Evolutionary conservation across 2,113 vertebrate genomes (phyloP).

Genomic region (Polypterus senegalus): DNA sequence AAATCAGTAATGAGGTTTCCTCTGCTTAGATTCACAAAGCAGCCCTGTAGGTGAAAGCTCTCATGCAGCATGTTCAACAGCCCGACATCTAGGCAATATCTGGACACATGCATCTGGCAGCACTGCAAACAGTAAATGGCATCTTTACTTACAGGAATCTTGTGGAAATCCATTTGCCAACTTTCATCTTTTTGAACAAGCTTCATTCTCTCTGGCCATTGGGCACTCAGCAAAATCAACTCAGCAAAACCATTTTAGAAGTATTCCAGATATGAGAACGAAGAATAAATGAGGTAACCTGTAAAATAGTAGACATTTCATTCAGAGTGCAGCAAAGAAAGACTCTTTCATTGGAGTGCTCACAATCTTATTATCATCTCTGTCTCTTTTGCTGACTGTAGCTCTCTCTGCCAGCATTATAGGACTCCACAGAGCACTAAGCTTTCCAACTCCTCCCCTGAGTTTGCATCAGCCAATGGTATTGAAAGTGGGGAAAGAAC

Average conservation of each 20-base stretch:
- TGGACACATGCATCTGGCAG: not conserved
- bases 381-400: not conserved
- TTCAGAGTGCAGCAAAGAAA: not conserved
- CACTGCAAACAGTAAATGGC: not conserved
- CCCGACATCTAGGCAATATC: not conserved
- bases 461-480: not conserved
- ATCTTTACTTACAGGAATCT: not conserved
- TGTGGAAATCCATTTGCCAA: constrained; percentile 2
- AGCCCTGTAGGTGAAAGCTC: not conserved
- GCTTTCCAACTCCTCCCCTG: not conserved
- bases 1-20: not conserved
- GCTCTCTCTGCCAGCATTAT: not conserved
- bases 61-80: not conserved
- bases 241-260: not conserved
- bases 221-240: not conserved
- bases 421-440: not conserved
- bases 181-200: not conserved
- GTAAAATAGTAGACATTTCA: not conserved
- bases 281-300: not conserved
- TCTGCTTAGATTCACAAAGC: not conserved
- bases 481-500: not conserved
- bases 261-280: not conserved
- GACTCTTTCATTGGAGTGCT: constrained; percentile 1
- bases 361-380: not conserved
- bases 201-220: constrained; percentile 3